Evolutionary conservation across 2,888 invertebrate species (phyloP), one percentile per base, ranked within the genome.

Genomic region (Sminthurides aquaticus): DNA sequence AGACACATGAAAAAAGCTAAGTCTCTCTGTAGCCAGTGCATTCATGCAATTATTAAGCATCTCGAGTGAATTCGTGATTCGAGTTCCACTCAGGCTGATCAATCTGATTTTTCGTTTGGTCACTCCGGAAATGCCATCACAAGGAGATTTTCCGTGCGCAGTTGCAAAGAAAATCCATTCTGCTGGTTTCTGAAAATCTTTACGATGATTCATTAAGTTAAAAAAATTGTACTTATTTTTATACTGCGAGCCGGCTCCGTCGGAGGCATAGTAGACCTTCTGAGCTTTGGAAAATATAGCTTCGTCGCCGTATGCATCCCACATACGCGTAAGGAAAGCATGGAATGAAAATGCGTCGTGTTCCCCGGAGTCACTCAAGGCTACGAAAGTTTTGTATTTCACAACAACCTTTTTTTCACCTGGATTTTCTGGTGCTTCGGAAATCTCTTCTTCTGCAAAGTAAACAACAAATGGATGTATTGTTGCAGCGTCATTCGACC

Each of bases 181-280:
- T 1, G 52, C 57, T 18, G 28, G 15, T 11, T 57, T 25, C 2
- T 34, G 26, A 20, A 48, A 63, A 26, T 58, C 57, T 18, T 26
- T 28, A 1, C 27, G 2, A 28, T 63, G 58, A 20, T 15, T 2
- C 2, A 49, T 15, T 11, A 63, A 43, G 49, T 63, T 63, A 8
- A 18, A n/a, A 8, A 63, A 27, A 28, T 63, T 63, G 3, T 63
- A n/a, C 18, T 26, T 2, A 49, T 58, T 58, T 49, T 63, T 63
- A 25, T 63, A 63, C 48, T 63, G 63, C 1, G 26, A 3, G 2
- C 24, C 20, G 1, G 34, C 1, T 1, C 64, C 64, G 49, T 64
- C 58, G 20, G 52, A 52, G 1, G 59, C n/a, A 29, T 59, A 64
- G 3, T 24, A 5, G 22, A 62, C 1, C 43, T 57, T 48, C 2